Conservation (phyloP, 2,888 invertebrate species). For the Eupithecia insigniata region DNA sequence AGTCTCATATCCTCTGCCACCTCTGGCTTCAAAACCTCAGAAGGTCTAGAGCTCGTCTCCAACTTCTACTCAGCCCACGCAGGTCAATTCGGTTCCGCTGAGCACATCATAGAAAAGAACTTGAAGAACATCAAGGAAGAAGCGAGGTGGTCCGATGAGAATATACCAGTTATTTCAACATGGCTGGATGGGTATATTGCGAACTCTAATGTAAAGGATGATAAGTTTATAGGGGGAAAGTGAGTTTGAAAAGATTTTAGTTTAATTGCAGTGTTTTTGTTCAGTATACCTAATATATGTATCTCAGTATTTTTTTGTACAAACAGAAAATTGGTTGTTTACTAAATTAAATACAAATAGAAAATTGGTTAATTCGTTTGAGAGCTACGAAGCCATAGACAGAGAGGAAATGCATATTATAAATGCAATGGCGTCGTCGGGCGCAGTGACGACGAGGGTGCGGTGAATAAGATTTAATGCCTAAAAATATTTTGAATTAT, state of each 20-base stretch:
- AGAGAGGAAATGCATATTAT: background rate
- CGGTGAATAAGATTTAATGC: too few relatives aligned
- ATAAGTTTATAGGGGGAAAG: conserved; percentile 50
- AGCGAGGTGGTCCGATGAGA: conserved; percentile 90
- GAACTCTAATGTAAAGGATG: conserved; percentile 54
- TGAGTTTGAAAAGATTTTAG: background rate
- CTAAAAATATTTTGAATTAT: too few relatives aligned
- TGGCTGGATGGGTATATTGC: conserved; percentile 85
- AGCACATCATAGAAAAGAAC: conserved; percentile 89
- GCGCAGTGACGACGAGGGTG: too few relatives aligned
- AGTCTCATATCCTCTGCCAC: conserved; percentile 89
- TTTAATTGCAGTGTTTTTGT: background rate
- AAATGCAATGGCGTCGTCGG: too few relatives aligned
- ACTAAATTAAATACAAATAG: background rate
- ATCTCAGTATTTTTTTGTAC: background rate
- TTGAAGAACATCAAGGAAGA: conserved; percentile 89
- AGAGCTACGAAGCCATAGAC: background rate
- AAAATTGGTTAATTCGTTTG: background rate
- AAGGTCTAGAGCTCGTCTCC: conserved; percentile 88
- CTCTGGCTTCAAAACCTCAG: conserved; percentile 89
- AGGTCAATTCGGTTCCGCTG: conserved; percentile 89
- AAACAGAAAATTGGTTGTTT: background rate
- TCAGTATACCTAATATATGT: background rate
- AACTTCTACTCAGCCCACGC: conserved; percentile 86
- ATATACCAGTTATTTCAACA: conserved; percentile 88